These are phyloP conservation scores for Dryoscopus gambensis DNA, from an alignment of 2,113 vertebrate genomes.

Conservation along the genomic window DNA sequence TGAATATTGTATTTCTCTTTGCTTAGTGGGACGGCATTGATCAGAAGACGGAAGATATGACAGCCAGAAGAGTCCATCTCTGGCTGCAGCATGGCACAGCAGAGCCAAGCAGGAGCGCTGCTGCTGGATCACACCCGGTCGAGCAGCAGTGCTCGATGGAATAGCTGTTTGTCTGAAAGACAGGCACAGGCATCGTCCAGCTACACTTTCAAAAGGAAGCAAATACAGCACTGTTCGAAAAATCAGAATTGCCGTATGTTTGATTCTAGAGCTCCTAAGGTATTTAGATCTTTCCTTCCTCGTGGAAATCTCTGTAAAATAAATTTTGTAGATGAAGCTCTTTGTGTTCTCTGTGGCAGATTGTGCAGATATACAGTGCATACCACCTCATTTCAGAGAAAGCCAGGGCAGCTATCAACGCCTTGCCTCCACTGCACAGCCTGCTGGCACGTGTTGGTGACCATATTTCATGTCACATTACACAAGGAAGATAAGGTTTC, in stretches of 20 bases:
- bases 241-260: neutral
- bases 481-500: neutral
- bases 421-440: neutral
- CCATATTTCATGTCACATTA: neutral
- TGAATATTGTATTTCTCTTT: neutral
- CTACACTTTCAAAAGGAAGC: neutral
- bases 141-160: neutral
- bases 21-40: neutral
- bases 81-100: neutral
- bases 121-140: neutral
- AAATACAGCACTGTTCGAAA: neutral
- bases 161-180: neutral
- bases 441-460: neutral
- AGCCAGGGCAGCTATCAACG: neutral
- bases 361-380: neutral
- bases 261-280: neutral
- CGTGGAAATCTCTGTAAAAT: neutral
- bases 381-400: neutral
- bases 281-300: neutral
- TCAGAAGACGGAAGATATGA: fast-evolving
- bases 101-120: neutral
- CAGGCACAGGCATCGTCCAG: neutral
- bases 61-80: neutral
- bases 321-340: neutral
- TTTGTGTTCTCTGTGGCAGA: neutral